phyloP scores from a whole-genome alignment of 2,888 invertebrate species.

The Aspidiotus destructor region DNA sequence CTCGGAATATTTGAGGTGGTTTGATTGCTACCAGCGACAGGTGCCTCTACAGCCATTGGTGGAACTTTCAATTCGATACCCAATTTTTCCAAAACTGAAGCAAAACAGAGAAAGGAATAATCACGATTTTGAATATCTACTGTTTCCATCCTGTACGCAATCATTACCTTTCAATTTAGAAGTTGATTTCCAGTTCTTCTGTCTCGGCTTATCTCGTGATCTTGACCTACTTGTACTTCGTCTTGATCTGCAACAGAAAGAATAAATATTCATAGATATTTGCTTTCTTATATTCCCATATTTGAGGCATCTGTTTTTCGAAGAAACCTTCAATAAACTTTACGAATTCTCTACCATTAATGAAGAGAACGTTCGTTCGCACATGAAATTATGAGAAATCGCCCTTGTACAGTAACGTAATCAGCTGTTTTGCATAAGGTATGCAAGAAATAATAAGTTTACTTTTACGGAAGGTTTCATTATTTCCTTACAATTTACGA shows the following conservation, averaged over 20 bases:
- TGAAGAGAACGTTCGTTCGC: no score
- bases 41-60: conserved; percentile 6
- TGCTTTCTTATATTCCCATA: not conserved
- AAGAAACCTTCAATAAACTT: no score
- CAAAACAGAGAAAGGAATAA: not conserved
- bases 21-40: not conserved
- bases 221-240: conserved; percentile 22
- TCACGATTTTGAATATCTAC: not conserved
- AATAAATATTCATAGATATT: not conserved
- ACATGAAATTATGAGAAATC: no score
- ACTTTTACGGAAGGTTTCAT: no score
- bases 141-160: not conserved
- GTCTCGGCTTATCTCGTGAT: conserved; percentile 15
- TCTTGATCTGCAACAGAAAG: conserved; percentile 16
- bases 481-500: no score
- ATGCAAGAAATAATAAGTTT: no score
- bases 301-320: no score
- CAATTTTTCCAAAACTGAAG: conserved; percentile 38
- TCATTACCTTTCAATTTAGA: conserved; percentile 23
- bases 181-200: conserved; percentile 21
- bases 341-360: no score
- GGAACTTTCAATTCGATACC: conserved; percentile 39
- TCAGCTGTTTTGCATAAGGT: no score
- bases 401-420: no score
- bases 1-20: not conserved